Base-by-base conservation (phyloP, 1,140 invertebrate species). In the Caerostris darwini region DNA sequence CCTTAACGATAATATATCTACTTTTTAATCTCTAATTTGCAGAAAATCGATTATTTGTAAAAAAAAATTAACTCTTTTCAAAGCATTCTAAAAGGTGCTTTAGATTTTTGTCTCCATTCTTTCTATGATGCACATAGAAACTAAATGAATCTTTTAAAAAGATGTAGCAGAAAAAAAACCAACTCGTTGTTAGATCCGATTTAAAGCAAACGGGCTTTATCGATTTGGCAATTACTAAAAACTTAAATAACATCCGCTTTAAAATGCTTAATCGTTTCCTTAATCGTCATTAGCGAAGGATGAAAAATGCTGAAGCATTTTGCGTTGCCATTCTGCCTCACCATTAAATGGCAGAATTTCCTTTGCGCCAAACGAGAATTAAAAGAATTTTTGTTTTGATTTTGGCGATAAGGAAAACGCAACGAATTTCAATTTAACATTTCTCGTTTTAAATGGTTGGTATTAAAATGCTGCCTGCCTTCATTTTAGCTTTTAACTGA, bases 201-300 rank as follows among this genome's bases (percentile, higher is more conserved):
- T 5, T 8, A 0, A 3, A 4, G 8, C 10, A 53, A 50, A 77
- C 7, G 6, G 50, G 10, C 12, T 77, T 77, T 50, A 77, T 77
- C 71, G 71, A 77, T 77, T 50, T 53, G 71, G 71, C 71, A 77
- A 77, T 77, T 77, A 77, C 71, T 77, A 50, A 77, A 77, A 77
- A 77, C 34, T 50, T 77, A 77, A 77, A 77, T 53, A 77, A 77
- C 71, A 77, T 77, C 71, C 71, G 71, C 7, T 77, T 77, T 53
- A 77, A 77, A 77, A 77, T 77, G 71, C 71, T 77, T 77, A 77
- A 77, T 77, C 71, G 71, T 50, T 50, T 50, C 71, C 71, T 77
- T 77, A 77, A 77, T 77, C 71, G 71, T 53, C 71, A 77, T 77
- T 77, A 77, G 71, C 7, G 71, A 12, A 10, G 34, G 12, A 77